phyloP scores from a whole-genome alignment of 2,113 vertebrate genomes.

The Salvelinus alpinus region DNA sequence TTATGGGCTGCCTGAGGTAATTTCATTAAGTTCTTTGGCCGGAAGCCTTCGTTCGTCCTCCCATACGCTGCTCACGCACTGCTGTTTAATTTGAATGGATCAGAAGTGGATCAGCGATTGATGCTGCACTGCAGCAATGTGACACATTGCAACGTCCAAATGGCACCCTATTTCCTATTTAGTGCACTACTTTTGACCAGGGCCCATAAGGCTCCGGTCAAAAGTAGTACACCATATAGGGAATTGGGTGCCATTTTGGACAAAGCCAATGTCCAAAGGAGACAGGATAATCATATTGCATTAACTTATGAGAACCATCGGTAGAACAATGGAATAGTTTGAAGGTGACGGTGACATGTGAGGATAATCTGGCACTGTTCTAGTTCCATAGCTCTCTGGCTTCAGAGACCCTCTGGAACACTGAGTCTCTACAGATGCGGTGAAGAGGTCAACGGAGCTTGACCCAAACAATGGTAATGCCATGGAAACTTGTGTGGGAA shows the following conservation, averaged over 20 bases:
- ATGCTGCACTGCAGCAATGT: slow-evolving; percentile 5
- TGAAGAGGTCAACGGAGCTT: too few relatives aligned
- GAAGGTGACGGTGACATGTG: slow-evolving; percentile 25
- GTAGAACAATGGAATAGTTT: slow-evolving; percentile 11
- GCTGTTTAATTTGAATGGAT: slow-evolving; percentile 7
- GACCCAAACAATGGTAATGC: too few relatives aligned
- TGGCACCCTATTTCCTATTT: too few relatives aligned
- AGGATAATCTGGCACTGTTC: slow-evolving; percentile 35
- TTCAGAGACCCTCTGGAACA: slow-evolving; percentile 55
- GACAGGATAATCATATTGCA: slow-evolving; percentile 53
- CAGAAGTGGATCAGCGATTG: slow-evolving; percentile 38
- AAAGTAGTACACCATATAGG: too few relatives aligned
- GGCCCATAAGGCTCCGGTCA: too few relatives aligned
- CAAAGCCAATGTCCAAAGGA: slow-evolving; percentile 6
- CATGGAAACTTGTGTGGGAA: too few relatives aligned
- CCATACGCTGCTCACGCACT: slow-evolving; percentile 18
- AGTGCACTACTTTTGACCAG: too few relatives aligned
- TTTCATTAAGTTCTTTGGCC: neutral
- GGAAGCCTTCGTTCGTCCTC: neutral
- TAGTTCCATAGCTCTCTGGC: slow-evolving; percentile 8
- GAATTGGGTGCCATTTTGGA: too few relatives aligned
- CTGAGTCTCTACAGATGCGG: slow-evolving; percentile 14
- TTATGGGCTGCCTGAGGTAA: neutral
- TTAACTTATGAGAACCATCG: slow-evolving; percentile 41
- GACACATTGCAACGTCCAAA: neutral